Conservation (phyloP, 1,140 invertebrate species). For the Hestina assimilis region DNA sequence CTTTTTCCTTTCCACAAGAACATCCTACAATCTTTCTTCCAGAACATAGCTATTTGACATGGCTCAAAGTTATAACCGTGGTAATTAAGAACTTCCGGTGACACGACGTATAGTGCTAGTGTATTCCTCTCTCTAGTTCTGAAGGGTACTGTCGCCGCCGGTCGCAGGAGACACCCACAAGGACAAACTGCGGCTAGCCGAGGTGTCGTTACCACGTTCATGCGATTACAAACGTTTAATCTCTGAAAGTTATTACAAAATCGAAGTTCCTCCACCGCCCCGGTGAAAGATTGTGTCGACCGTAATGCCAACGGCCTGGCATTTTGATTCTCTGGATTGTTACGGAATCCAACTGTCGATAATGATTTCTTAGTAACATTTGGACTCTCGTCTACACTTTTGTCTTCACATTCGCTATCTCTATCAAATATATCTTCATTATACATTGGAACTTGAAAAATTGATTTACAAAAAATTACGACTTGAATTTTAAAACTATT, state of each 20-base stretch:
- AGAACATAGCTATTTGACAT: slow-evolving; percentile 71
- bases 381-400: slow-evolving; percentile 47
- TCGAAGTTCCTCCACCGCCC: slow-evolving; percentile 63
- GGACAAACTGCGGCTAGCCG: slow-evolving; percentile 55
- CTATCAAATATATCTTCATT: slow-evolving; percentile 62
- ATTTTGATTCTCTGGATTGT: slow-evolving; percentile 54
- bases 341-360: slow-evolving; percentile 63
- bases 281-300: slow-evolving; percentile 74
- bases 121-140: slow-evolving; percentile 65
- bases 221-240: slow-evolving; percentile 51
- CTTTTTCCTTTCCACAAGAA: slow-evolving; percentile 81
- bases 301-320: slow-evolving; percentile 55
- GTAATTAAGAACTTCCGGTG: slow-evolving; percentile 60
- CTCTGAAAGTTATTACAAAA: slow-evolving; percentile 61
- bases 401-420: slow-evolving; percentile 61
- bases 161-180: slow-evolving; percentile 61
- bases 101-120: slow-evolving; percentile 60
- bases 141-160: slow-evolving; percentile 47
- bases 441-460: slow-evolving; percentile 42
- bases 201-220: slow-evolving; percentile 39
- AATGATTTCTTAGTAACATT: slow-evolving; percentile 67
- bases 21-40: slow-evolving; percentile 84
- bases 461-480: slow-evolving; percentile 6
- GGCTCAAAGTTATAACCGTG: slow-evolving; percentile 66
- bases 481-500: background rate